A percentile compares a stretch with the other conserved stretches of the same genome.
phyloP scores from a whole-genome alignment of 2,888 invertebrate species.

The Shargacucullia verbasci region DNA sequence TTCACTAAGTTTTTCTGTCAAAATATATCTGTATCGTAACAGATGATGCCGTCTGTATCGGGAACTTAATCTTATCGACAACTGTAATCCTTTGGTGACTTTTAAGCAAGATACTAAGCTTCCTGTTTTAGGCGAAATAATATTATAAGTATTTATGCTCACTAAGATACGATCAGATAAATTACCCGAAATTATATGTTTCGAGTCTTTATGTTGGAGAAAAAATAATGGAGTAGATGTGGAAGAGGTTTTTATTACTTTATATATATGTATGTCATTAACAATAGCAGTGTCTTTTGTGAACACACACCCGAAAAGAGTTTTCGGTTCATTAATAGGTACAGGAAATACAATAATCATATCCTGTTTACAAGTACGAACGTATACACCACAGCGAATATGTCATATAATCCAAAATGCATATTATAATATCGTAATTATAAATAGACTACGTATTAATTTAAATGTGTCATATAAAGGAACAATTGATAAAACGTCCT shows the following conservation, averaged over 20 bases:
- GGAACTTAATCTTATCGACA: constrained; percentile 42
- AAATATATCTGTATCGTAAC: constrained; percentile 21
- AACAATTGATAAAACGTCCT: background rate
- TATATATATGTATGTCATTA: too few relatives aligned
- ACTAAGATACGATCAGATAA: too few relatives aligned
- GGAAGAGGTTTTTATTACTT: background rate
- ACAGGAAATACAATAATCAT: constrained; percentile 34
- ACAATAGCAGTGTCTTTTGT: too few relatives aligned
- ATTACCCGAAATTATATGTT: too few relatives aligned
- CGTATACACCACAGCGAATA: constrained; percentile 20
- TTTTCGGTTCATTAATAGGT: constrained; percentile 13
- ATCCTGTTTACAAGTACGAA: constrained; percentile 30
- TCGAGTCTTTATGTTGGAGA: too few relatives aligned
- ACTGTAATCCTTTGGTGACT: constrained; percentile 42
- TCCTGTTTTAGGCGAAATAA: constrained; percentile 18
- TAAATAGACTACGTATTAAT: constrained; percentile 14
- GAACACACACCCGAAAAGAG: background rate
- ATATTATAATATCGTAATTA: constrained; percentile 12
- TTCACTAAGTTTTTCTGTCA: constrained; percentile 29
- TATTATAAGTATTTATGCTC: background rate
- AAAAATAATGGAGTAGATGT: too few relatives aligned
- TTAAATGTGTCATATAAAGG: constrained; percentile 5
- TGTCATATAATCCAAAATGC: constrained; percentile 26
- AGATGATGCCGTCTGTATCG: constrained; percentile 22
- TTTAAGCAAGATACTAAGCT: constrained; percentile 13